Conservation (phyloP, 2,113 vertebrate genomes). For the Lasiurus borealis region DNA sequence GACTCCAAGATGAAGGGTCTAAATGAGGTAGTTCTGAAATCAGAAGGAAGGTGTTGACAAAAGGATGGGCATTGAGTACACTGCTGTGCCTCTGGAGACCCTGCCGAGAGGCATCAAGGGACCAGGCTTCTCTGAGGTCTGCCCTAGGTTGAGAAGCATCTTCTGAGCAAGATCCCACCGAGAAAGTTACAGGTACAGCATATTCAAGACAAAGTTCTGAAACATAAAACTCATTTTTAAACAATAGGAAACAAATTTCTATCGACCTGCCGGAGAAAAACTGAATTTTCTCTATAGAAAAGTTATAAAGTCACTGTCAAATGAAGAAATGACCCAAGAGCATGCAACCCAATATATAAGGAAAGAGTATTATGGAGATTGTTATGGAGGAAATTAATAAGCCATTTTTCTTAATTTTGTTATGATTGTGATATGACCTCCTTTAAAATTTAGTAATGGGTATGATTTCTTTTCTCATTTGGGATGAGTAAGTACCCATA, state of each 20-base stretch:
- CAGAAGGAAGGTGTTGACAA: neutral
- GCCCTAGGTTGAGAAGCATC: neutral
- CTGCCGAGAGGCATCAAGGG: neutral
- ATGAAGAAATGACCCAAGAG: neutral
- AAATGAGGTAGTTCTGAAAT: neutral
- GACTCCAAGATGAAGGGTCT: neutral
- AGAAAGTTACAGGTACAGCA: neutral
- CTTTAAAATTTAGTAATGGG: neutral
- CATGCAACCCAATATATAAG: neutral
- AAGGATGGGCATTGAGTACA: neutral
- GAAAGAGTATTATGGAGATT: neutral
- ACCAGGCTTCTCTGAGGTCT: neutral
- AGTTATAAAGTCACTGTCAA: neutral
- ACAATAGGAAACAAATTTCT: constrained; percentile 23
- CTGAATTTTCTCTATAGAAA: constrained; percentile 44
- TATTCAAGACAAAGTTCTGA: neutral
- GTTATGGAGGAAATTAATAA: neutral
- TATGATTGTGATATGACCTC: neutral
- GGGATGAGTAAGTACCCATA: neutral
- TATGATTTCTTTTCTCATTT: neutral
- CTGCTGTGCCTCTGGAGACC: neutral
- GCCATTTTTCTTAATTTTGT: neutral
- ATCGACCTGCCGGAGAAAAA: neutral
- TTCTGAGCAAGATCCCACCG: neutral
- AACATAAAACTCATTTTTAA: neutral